Base-by-base conservation (phyloP, 2,797 vertebrate species). In the Antennarius maculatus region DNA sequence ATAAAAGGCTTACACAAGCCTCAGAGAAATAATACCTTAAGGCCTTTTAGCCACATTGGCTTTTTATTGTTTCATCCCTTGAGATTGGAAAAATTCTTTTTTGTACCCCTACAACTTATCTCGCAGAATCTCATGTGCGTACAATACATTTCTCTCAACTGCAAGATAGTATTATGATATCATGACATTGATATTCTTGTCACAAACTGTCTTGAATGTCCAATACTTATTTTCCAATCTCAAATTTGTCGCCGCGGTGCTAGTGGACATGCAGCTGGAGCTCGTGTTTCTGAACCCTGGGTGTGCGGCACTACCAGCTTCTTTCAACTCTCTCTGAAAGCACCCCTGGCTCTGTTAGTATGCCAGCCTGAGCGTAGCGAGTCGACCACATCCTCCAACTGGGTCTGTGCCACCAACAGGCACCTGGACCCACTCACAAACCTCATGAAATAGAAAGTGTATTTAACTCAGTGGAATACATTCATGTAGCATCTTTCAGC, bases 381-480 rank as follows among this genome's bases (percentile, higher is more conserved):
- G 83, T 81, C 86, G 74, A 79, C 86, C 85, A 82, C 89, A 88
- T 90, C 86, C 90, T 91, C 88, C 87, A 91, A 90, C 86, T 89
- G 91, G 89, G 83, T 28, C 67, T 48, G 70, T 85, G 90, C 90
- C 91, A 92, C 86, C 71, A 47, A 76, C 31, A 71, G 86, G 88
- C 91, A 92, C 90, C 91, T 92, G 91, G 87, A 86, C 83, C 79
- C 82, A 70, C 79, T 83, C 39, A 27, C 83, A 77, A 80, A 71
- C 67, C 81, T 67, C 70, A 76, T 80, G 84, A 88, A 91, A 86
- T 54, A 47, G 76, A 79, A 86, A 76, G 86, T 86, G 89, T 86
- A 86, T 88, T 89, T 80, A 82, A 85, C 73, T 73, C 51, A 5
- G 70, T 54, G 67, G 71, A 73, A 64, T 63, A 55, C 52, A 51